These are phyloP conservation scores for Paramuricea clavata DNA, from an alignment of 92 coral and sea anemone genomes.

Conservation along the genomic window DNA sequence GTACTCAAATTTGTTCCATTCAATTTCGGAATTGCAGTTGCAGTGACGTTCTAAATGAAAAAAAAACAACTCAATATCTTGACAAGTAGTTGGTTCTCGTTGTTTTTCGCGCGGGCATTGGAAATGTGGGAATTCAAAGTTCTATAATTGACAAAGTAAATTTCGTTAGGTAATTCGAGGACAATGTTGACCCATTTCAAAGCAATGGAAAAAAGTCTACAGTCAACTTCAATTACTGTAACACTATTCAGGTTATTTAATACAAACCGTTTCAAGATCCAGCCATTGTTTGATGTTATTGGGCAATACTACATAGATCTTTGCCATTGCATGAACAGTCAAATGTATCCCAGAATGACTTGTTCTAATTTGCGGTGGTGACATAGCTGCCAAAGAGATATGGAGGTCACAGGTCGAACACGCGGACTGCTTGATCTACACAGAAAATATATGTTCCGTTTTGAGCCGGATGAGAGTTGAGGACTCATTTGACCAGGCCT, in stretches of 20 bases:
- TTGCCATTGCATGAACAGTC: conserved; percentile 28
- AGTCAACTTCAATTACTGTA: background rate
- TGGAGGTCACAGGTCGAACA: conserved; percentile 31
- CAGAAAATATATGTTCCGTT: background rate
- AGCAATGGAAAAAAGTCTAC: background rate
- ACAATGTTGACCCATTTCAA: background rate
- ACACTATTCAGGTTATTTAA: background rate
- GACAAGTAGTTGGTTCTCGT: background rate
- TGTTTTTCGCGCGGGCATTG: too few species aligned
- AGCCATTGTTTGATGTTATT: background rate
- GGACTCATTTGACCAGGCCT: too few species aligned
- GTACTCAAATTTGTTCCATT: conserved; percentile 23
- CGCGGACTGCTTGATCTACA: conserved; percentile 7
- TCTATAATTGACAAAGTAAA: background rate
- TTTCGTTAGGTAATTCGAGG: background rate
- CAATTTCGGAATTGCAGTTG: conserved; percentile 28
- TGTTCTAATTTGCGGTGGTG: conserved; percentile 18
- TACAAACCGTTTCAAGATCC: conserved; percentile 24
- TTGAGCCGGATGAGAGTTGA: too few species aligned
- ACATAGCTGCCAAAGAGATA: conserved; percentile 5
- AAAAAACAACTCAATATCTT: background rate
- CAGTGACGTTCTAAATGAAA: conserved; percentile 35
- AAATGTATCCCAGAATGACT: conserved; percentile 40
- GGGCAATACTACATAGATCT: background rate
- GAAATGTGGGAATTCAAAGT: too few species aligned